Conservation (phyloP, 2,113 vertebrate genomes). For the Ptychochromis oligacanthus region DNA sequence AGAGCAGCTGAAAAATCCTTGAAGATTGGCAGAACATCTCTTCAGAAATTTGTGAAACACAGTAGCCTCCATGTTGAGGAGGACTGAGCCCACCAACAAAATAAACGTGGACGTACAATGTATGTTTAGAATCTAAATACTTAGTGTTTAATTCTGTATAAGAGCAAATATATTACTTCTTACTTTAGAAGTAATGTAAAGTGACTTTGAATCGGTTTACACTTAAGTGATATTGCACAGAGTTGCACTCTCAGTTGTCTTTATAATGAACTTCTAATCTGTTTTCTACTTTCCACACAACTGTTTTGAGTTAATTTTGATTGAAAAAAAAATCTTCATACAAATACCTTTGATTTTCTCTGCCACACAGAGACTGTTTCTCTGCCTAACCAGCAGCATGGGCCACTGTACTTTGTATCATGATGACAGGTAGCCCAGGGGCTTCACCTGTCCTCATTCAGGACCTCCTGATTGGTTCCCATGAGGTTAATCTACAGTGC, state of each 20-base stretch:
- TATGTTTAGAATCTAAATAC: too few relatives aligned
- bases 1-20: neutral
- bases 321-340: neutral
- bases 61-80: neutral
- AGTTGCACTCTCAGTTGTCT: neutral
- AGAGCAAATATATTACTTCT: too few relatives aligned
- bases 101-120: neutral
- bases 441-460: constrained; percentile 72
- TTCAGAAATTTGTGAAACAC: neutral
- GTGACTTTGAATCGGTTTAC: too few relatives aligned
- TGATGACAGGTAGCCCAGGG: constrained; percentile 68
- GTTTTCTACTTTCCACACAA: neutral
- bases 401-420: constrained; percentile 48
- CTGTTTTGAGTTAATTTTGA: neutral
- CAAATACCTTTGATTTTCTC: neutral
- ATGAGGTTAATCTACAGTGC: constrained; percentile 53
- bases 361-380: neutral
- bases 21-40: neutral
- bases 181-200: too few relatives aligned
- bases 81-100: neutral
- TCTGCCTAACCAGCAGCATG: constrained; percentile 8
- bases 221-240: neutral
- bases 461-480: constrained; percentile 75
- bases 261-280: neutral
- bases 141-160: too few relatives aligned